phyloP scores from a whole-genome alignment of 2,797 vertebrate genomes.

The Gymnopithys bicolor region DNA sequence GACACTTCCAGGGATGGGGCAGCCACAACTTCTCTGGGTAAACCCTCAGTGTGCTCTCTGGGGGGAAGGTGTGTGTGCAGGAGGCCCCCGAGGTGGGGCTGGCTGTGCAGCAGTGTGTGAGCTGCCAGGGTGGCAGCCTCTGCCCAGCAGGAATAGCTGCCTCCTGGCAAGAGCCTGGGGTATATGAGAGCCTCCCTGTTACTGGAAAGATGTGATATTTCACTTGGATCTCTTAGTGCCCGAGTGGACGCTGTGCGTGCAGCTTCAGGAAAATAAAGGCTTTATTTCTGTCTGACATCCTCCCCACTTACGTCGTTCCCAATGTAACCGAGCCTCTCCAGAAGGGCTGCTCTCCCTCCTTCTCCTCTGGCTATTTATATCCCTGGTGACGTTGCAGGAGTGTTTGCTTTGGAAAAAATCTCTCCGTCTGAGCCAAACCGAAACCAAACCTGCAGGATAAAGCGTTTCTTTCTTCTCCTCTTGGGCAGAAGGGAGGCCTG shows the following conservation, averaged over 20 bases:
- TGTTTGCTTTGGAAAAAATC: constrained; percentile 21
- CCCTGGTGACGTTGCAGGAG: neutral
- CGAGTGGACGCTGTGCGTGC: neutral
- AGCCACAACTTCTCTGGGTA: neutral
- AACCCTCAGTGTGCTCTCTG: fast-evolving
- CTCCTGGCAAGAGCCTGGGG: neutral
- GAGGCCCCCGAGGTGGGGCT: neutral
- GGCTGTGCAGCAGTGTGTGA: neutral
- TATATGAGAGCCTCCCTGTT: neutral
- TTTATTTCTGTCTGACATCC: neutral
- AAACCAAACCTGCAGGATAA: neutral
- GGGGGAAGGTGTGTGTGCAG: neutral
- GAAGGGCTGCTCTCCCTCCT: neutral
- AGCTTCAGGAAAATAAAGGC: neutral
- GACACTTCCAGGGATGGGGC: neutral
- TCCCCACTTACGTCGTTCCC: neutral
- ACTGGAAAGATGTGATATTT: neutral
- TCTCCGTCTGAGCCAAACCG: neutral
- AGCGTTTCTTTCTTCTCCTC: neutral
- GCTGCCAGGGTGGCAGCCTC: neutral
- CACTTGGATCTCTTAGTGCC: neutral
- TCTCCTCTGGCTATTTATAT: neutral
- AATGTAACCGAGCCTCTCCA: neutral
- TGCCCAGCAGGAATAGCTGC: neutral
- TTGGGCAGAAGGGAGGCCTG: neutral